phyloP scores from a whole-genome alignment of 2,113 vertebrate species.

The Neopipo cinnamomea region DNA sequence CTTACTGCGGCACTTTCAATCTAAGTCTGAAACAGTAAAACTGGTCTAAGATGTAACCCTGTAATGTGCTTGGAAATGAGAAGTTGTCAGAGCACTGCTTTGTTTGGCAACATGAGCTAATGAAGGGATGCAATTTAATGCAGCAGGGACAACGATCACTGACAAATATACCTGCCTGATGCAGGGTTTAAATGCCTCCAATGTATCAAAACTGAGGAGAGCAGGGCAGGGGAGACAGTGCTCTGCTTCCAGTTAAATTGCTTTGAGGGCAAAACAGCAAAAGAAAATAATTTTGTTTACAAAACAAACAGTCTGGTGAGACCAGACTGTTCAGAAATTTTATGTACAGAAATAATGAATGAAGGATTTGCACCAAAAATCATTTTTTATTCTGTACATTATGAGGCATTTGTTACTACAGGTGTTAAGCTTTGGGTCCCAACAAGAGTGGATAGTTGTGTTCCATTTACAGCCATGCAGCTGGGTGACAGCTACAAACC shows the following conservation, averaged over 20 bases:
- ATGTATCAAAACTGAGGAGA: neutral
- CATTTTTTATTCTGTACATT: neutral
- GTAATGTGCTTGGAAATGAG: slow-evolving; percentile 16
- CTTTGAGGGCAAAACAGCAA: neutral
- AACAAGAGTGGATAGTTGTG: neutral
- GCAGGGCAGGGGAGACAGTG: no score
- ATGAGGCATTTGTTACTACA: neutral
- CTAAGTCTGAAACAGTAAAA: slow-evolving; percentile 47
- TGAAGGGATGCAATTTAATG: neutral
- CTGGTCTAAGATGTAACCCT: slow-evolving; percentile 24
- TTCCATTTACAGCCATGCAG: neutral
- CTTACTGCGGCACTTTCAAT: slow-evolving; percentile 30
- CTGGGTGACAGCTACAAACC: neutral
- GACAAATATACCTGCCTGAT: neutral
- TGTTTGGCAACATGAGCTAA: neutral
- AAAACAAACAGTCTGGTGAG: no score
- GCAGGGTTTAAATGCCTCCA: neutral
- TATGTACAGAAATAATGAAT: neutral
- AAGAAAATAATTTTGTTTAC: neutral
- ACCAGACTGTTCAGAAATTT: neutral
- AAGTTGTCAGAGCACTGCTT: neutral
- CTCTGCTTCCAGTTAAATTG: neutral
- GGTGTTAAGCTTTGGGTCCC: neutral
- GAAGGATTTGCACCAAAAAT: neutral
- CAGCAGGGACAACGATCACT: neutral